A percentile compares a stretch with the other conserved stretches of the same genome.
Conservation (phyloP, 2,797 vertebrate genomes). For the Cercopithecus diana region DNA sequence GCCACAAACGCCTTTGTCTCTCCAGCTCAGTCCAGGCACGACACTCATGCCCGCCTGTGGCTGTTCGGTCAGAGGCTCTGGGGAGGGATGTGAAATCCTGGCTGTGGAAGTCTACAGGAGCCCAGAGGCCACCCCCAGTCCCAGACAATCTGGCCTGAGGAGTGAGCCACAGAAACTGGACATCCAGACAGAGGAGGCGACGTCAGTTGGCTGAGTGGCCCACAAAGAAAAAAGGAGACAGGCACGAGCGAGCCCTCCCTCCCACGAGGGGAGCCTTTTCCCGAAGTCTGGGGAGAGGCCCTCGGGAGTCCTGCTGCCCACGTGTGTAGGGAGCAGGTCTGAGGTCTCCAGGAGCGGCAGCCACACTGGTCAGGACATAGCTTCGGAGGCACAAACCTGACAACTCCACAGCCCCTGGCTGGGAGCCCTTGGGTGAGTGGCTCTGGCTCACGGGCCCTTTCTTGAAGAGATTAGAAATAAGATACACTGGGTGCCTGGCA, state of each 20-base stretch:
- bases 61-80: neutral
- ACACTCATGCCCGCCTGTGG: neutral
- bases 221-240: accelerated
- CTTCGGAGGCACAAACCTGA: neutral
- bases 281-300: neutral
- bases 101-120: neutral
- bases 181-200: neutral
- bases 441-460: neutral
- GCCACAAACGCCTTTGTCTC: neutral
- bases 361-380: neutral
- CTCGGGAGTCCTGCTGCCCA: neutral
- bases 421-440: neutral
- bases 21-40: neutral
- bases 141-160: neutral
- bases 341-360: neutral
- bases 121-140: neutral
- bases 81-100: neutral
- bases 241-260: neutral
- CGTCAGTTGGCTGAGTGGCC: neutral
- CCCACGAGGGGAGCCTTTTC: neutral
- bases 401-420: neutral
- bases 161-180: neutral
- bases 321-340: neutral
- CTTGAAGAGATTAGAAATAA: neutral
- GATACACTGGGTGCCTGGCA: accelerated